phyloP scores from a whole-genome alignment of 2,797 vertebrate genomes.

The Smutsia gigantea region DNA sequence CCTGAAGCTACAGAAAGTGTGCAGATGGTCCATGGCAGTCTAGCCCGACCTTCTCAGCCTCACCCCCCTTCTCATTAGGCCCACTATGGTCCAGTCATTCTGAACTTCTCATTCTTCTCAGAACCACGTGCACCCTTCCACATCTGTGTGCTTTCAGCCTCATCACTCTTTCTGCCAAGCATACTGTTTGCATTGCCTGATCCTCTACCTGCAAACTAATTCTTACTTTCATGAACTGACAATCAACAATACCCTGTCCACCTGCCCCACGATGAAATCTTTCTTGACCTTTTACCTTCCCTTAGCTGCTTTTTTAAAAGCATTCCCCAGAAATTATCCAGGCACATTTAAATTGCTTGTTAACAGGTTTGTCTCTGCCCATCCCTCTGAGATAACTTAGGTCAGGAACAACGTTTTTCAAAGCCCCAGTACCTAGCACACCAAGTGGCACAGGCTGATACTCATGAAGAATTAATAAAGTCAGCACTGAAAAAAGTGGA shows the following conservation, averaged over 20 bases:
- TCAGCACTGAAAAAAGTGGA: background rate
- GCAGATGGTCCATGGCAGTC: background rate
- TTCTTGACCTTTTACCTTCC: background rate
- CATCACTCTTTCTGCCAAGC: background rate
- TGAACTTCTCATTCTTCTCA: background rate
- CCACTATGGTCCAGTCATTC: background rate
- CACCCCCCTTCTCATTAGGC: background rate
- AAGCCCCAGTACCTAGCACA: background rate
- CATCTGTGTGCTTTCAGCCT: background rate
- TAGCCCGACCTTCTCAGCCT: background rate
- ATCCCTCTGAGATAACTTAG: background rate
- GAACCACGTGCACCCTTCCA: background rate
- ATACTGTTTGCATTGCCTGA: background rate
- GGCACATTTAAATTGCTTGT: background rate
- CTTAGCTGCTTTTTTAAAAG: background rate
- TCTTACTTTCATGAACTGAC: slow-evolving; percentile 6
- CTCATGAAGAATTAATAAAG: background rate
- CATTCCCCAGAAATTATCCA: background rate
- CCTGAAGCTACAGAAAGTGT: background rate
- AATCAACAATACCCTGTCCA: background rate
- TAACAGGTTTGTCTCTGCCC: background rate
- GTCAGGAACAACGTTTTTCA: background rate
- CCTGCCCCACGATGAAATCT: background rate
- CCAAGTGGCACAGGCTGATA: background rate
- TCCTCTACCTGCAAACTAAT: background rate